Conservation (phyloP, 2,113 vertebrate species). For the Mustelus asterias region DNA sequence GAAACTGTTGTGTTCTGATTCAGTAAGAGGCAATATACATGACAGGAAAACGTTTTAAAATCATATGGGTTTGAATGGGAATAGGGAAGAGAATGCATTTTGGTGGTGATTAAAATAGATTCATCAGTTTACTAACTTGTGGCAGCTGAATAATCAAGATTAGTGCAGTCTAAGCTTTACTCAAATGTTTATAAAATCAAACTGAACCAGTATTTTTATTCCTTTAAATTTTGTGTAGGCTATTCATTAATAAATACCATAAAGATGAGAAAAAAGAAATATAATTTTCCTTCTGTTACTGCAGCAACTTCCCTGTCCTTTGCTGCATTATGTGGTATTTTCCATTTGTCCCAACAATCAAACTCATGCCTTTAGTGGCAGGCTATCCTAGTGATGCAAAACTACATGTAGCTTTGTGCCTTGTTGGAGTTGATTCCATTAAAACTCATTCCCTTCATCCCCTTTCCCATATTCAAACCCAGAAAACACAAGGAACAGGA, state of each 20-base stretch:
- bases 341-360: not conserved
- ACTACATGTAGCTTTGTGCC: not conserved
- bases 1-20: slow-evolving; percentile 7
- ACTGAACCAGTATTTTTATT: not conserved
- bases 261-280: not conserved
- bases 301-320: not conserved
- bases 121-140: not conserved
- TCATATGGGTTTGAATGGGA: no score
- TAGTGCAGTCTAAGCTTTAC: not conserved
- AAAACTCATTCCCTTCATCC: not conserved
- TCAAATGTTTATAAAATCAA: not conserved
- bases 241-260: no score
- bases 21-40: not conserved
- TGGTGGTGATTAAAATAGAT: no score
- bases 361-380: not conserved
- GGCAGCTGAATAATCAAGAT: not conserved
- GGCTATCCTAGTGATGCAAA: not conserved
- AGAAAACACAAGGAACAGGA: not conserved
- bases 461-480: not conserved
- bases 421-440: not conserved
- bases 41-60: no score
- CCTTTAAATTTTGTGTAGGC: no score
- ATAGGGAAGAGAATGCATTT: no score
- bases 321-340: not conserved
- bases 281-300: not conserved